Percentiles rank a stretch among this genome's conserved stretches.
Evolutionary conservation across 1,140 invertebrate genomes (phyloP).

Genomic region (Dryas iulia): DNA sequence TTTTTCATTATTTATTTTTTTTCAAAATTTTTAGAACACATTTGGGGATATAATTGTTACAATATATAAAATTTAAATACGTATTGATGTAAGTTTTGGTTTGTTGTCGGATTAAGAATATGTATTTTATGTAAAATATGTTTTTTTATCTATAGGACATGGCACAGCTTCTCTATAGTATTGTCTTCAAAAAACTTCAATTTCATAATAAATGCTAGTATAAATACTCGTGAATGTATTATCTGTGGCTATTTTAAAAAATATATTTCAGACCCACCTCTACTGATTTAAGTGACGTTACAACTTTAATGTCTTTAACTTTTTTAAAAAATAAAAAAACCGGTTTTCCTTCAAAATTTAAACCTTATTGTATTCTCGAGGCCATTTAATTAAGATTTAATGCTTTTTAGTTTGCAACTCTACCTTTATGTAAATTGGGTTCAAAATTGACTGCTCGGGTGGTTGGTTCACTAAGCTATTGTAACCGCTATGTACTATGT

Average conservation of each 20-base stretch:
- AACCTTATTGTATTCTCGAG: neutral
- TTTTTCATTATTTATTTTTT: neutral
- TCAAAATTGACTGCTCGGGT: constrained; percentile 5
- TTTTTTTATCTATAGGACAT: too few species aligned
- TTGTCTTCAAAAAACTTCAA: neutral
- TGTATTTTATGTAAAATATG: too few species aligned
- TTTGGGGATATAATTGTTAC: constrained; percentile 38
- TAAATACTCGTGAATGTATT: neutral
- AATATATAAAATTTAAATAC: constrained; percentile 40
- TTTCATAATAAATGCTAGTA: neutral
- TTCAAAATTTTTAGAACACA: constrained; percentile 42
- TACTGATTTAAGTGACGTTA: neutral
- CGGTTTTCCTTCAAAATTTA: neutral
- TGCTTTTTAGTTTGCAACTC: constrained; percentile 1
- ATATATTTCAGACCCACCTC: neutral
- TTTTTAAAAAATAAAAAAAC: neutral
- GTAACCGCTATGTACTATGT: neutral
- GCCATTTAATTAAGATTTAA: neutral
- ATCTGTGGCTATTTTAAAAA: neutral
- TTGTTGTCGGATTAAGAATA: too few species aligned
- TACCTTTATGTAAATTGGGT: neutral
- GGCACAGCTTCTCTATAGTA: too few species aligned
- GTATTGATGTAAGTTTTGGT: constrained; percentile 40
- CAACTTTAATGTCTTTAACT: neutral
- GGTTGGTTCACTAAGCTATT: constrained; percentile 8